Evolutionary conservation across 2,888 invertebrate genomes (phyloP).

Genomic region (Temnothorax ravouxi): DNA sequence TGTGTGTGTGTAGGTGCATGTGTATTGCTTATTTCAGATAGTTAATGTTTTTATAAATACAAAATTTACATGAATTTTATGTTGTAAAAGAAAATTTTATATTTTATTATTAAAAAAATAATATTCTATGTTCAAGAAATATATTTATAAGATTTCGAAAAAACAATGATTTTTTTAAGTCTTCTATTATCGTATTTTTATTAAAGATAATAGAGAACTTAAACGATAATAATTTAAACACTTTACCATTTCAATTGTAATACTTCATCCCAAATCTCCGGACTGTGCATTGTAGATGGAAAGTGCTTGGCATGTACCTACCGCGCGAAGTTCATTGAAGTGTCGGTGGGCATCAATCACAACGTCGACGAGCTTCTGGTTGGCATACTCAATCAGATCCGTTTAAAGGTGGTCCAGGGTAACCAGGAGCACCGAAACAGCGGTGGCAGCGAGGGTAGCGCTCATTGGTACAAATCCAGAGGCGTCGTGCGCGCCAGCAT

Average conservation of each 20-base stretch:
- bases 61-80: neutral
- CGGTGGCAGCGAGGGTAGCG: slow-evolving; percentile 85
- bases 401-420: slow-evolving; percentile 90
- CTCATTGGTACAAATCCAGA: slow-evolving; percentile 94
- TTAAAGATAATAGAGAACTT: neutral
- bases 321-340: slow-evolving; percentile 97
- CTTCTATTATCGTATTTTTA: neutral
- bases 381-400: slow-evolving; percentile 96
- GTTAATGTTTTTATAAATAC: neutral
- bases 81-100: neutral
- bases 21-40: neutral
- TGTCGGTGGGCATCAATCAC: slow-evolving; percentile 98
- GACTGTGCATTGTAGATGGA: slow-evolving; percentile 90
- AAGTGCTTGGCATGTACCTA: slow-evolving; percentile 96
- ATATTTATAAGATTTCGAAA: neutral
- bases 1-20: too few species aligned
- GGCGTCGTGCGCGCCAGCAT: slow-evolving; percentile 95
- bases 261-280: neutral
- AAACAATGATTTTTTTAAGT: neutral
- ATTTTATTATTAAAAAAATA: neutral
- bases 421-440: slow-evolving; percentile 87
- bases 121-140: neutral
- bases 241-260: neutral
- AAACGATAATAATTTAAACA: neutral
- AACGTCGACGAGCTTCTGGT: slow-evolving; percentile 98